A percentile compares a stretch with the other conserved stretches of the same genome.
Conservation (phyloP, 2,113 vertebrate species). For the Phylloscopus whistleri region DNA sequence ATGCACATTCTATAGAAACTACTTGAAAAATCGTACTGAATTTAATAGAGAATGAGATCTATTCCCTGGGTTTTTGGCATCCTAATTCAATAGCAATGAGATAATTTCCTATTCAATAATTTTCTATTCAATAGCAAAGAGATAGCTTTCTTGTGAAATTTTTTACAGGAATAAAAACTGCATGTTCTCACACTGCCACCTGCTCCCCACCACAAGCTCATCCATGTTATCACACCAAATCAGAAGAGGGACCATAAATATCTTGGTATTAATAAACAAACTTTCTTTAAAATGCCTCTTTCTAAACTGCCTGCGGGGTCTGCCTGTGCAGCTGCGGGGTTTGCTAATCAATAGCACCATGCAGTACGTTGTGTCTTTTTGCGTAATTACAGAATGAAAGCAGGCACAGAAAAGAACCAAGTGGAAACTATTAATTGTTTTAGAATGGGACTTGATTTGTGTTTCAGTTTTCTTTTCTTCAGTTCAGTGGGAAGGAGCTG, state of each 20-base stretch:
- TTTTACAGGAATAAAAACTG: background rate
- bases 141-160: background rate
- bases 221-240: background rate
- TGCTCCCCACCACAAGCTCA: background rate
- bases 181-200: background rate
- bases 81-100: background rate
- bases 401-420: constrained; percentile 5
- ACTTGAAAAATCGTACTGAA: background rate
- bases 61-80: background rate
- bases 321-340: constrained; percentile 30
- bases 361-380: constrained; percentile 15
- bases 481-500: background rate
- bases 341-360: constrained; percentile 46
- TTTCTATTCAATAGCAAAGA: background rate
- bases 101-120: constrained; percentile 11
- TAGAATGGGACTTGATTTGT: constrained; percentile 24
- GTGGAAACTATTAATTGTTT: constrained; percentile 51
- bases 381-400: constrained; percentile 30
- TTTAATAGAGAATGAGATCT: background rate
- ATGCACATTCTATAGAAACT: background rate
- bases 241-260: constrained; percentile 8
- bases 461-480: constrained; percentile 28
- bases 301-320: constrained; percentile 26
- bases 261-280: constrained; percentile 22
- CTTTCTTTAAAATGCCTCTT: constrained; percentile 32